Evolutionary conservation across 1,140 invertebrate genomes (phyloP).

Genomic region (Eumeta japonica): DNA sequence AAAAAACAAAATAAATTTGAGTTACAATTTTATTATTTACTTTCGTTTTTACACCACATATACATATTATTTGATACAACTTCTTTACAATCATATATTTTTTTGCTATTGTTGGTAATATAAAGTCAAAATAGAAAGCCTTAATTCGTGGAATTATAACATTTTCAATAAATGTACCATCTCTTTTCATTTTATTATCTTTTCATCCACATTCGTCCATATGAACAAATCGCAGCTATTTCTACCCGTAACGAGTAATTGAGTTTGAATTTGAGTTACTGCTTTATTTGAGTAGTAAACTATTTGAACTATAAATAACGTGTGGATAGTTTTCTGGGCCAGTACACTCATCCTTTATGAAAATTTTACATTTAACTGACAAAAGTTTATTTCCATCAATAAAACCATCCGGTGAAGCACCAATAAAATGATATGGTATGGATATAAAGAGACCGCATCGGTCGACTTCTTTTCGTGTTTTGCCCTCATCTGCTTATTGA

Average conservation of each 20-base stretch:
- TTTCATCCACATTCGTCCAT: slow-evolving; percentile 1
- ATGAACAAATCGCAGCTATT: neutral
- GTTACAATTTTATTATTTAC: neutral
- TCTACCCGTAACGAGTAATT: neutral
- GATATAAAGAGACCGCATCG: neutral
- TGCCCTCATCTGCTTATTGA: neutral
- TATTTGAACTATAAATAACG: neutral
- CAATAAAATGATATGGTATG: no score
- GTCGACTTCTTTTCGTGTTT: neutral
- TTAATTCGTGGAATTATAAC: neutral
- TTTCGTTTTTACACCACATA: neutral
- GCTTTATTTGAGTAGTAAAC: neutral
- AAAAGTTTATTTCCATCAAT: slow-evolving; percentile 1
- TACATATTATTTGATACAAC: neutral
- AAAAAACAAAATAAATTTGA: neutral
- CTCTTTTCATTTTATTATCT: slow-evolving; percentile 1
- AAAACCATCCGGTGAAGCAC: neutral
- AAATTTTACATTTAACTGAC: neutral
- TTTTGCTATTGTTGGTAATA: slow-evolving; percentile 1
- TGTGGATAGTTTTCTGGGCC: neutral
- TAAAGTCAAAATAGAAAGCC: neutral
- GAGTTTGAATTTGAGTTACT: slow-evolving; percentile 1
- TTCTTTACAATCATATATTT: slow-evolving; percentile 1
- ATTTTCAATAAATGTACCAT: slow-evolving; percentile 1
- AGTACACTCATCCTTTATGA: neutral